These are phyloP conservation scores for Callimorpha dominula DNA, from an alignment of 2,888 invertebrate species.

Conservation along the genomic window DNA sequence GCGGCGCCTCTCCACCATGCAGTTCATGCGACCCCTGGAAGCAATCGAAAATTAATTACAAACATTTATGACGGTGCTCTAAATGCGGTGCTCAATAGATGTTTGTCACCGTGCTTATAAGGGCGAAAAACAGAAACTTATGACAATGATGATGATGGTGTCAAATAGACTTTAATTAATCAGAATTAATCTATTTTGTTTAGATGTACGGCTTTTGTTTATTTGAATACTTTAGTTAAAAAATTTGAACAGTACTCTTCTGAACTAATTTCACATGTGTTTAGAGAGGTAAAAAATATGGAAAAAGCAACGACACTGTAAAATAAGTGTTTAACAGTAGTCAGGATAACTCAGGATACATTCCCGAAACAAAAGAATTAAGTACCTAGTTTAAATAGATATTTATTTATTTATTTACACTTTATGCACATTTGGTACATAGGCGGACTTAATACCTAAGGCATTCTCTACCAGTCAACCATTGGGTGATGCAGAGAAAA, in stretches of 20 bases:
- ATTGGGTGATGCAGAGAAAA: too few relatives aligned
- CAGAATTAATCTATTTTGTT: background rate
- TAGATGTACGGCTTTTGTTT: background rate
- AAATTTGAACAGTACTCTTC: background rate
- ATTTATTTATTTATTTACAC: too few relatives aligned
- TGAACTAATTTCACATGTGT: too few relatives aligned
- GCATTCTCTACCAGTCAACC: too few relatives aligned
- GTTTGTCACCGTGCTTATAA: background rate
- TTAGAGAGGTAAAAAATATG: background rate
- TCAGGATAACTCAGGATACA: too few relatives aligned
- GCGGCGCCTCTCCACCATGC: slow-evolving; percentile 94
- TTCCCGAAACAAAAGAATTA: background rate
- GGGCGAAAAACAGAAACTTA: too few relatives aligned
- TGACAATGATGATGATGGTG: background rate
- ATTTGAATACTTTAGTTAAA: background rate
- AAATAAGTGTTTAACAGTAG: background rate
- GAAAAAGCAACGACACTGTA: background rate
- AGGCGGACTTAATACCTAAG: too few relatives aligned
- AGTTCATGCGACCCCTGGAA: slow-evolving; percentile 93
- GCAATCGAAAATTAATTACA: slow-evolving; percentile 11
- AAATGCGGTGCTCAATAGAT: background rate
- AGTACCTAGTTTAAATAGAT: too few relatives aligned
- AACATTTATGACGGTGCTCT: background rate
- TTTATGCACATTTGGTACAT: too few relatives aligned
- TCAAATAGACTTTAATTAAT: background rate